phyloP scores from a whole-genome alignment of 2,888 invertebrate species.

The Erpobdella octoculata region DNA sequence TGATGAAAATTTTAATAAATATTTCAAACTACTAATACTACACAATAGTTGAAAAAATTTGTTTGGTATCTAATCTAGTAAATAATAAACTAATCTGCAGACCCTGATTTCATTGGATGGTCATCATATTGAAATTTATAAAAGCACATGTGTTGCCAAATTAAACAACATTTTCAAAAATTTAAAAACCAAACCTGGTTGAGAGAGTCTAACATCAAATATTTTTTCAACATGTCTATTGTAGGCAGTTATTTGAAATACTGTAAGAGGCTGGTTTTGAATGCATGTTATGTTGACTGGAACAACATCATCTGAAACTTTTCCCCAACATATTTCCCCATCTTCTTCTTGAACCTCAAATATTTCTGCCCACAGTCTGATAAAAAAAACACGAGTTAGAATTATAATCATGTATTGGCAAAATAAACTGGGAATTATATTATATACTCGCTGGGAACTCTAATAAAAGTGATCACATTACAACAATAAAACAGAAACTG shows the following conservation, averaged over 20 bases:
- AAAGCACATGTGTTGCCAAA: no score
- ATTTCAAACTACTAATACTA: no score
- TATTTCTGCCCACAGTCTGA: constrained; percentile 90
- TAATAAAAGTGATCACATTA: background rate
- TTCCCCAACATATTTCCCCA: constrained; percentile 67
- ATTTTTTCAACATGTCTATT: constrained; percentile 98
- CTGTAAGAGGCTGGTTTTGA: constrained; percentile 89
- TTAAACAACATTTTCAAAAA: no score
- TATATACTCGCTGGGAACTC: background rate
- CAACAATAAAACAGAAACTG: background rate
- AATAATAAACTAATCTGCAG: no score
- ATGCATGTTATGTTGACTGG: constrained; percentile 97
- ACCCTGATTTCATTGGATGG: no score
- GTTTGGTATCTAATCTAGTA: no score
- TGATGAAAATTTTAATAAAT: no score
- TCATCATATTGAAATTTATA: no score
- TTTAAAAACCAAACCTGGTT: constrained; percentile 71
- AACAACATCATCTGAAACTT: constrained; percentile 93
- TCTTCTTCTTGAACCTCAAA: constrained; percentile 90
- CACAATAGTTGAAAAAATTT: no score
- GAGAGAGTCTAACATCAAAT: constrained; percentile 87
- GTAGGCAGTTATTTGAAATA: constrained; percentile 97
- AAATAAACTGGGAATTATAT: background rate
- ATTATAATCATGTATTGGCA: background rate
- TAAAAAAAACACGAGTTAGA: background rate